phyloP scores from a whole-genome alignment of 1,140 invertebrate species.

The Ceratina calcarata region DNA sequence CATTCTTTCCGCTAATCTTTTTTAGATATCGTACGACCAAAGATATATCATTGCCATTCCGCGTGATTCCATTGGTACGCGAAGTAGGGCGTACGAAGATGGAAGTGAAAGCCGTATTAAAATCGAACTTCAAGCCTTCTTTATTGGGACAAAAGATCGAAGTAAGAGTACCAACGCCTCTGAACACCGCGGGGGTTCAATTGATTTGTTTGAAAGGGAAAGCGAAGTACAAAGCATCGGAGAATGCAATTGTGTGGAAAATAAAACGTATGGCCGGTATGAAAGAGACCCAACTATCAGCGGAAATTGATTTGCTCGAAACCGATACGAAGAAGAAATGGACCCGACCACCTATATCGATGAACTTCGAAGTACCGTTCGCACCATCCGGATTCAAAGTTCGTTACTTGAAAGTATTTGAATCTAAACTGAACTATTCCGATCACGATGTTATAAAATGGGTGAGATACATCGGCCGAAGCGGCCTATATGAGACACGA shows the following conservation, averaged over 20 bases:
- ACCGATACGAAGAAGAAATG: conserved; percentile 99
- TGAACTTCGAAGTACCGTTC: conserved; percentile 99
- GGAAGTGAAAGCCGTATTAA: conserved; percentile 99
- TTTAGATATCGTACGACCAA: conserved; percentile 98
- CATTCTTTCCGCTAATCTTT: not conserved
- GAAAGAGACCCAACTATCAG: conserved; percentile 99
- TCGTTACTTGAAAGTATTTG: conserved; percentile 99
- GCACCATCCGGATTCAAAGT: conserved; percentile 99
- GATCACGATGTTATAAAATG: conserved; percentile 99
- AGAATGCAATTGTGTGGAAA: conserved; percentile 99
- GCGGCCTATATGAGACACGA: conserved; percentile 99
- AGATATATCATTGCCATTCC: conserved; percentile 99
- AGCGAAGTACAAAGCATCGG: conserved; percentile 99
- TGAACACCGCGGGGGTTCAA: conserved; percentile 99
- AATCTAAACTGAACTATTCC: conserved; percentile 99
- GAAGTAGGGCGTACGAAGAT: conserved; percentile 99
- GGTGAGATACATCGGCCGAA: conserved; percentile 99
- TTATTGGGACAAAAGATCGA: conserved; percentile 99
- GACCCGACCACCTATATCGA: conserved; percentile 99
- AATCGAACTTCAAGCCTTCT: conserved; percentile 99
- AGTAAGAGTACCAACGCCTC: conserved; percentile 98
- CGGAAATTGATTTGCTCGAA: conserved; percentile 99
- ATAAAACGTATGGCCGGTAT: conserved; percentile 99
- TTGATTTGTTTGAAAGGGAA: conserved; percentile 99
- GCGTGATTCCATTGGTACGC: conserved; percentile 98